Percentiles rank a stretch among this genome's conserved stretches.
phyloP scores from a whole-genome alignment of 2,113 vertebrate genomes.

The Zapornia atra region DNA sequence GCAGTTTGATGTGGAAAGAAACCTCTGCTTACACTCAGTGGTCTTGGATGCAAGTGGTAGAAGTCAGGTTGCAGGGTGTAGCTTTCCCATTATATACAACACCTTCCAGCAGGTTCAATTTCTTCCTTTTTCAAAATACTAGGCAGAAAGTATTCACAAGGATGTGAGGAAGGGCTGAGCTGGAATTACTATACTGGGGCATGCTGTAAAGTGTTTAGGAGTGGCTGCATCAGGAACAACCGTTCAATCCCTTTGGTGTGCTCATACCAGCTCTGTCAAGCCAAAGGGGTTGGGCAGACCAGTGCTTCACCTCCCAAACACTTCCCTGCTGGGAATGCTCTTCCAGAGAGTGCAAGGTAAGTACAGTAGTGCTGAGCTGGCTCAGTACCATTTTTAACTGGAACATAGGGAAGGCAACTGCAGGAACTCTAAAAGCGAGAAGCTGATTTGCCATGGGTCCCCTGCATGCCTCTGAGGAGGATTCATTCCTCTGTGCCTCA shows the following conservation, averaged over 20 bases:
- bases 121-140: not conserved
- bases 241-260: rapidly evolving
- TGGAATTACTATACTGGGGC: not conserved
- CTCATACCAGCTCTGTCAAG: rapidly evolving
- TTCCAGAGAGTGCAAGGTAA: not conserved
- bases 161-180: not conserved
- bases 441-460: not conserved
- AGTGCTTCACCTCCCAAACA: not conserved
- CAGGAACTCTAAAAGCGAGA: not conserved
- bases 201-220: not conserved
- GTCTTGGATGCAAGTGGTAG: not conserved
- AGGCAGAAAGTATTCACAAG: not conserved
- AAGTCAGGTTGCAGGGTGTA: not conserved
- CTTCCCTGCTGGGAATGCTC: not conserved
- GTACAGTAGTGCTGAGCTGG: not conserved
- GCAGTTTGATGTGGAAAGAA: not conserved
- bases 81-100: not conserved
- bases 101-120: not conserved
- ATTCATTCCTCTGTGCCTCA: not conserved
- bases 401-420: not conserved
- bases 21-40: not conserved
- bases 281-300: not conserved
- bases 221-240: not conserved
- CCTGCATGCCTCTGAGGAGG: not conserved
- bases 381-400: rapidly evolving